phyloP scores from a whole-genome alignment of 2,888 invertebrate genomes.

The Venustoraphidia nigricollis region DNA sequence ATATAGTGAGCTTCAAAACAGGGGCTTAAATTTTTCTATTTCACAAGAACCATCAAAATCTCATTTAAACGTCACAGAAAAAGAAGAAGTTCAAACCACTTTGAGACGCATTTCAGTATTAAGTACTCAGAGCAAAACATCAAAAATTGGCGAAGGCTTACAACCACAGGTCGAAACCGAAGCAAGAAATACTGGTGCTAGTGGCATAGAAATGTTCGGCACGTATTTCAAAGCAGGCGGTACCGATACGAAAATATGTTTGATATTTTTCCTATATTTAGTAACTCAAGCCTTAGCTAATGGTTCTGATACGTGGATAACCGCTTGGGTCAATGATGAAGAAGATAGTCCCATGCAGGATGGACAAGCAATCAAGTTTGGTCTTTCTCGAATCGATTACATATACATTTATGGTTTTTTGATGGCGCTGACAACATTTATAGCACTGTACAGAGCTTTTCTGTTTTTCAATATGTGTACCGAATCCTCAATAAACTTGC shows the following conservation, averaged over 20 bases:
- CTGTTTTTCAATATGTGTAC: slow-evolving; percentile 46
- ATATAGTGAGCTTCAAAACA: slow-evolving; percentile 28
- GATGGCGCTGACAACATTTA: slow-evolving; percentile 24
- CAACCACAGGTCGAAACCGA: slow-evolving; percentile 10
- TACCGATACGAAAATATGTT: slow-evolving; percentile 29
- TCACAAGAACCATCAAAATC: no score
- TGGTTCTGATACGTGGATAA: slow-evolving; percentile 24
- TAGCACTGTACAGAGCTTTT: slow-evolving; percentile 29
- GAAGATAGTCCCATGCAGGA: background rate
- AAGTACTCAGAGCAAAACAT: no score
- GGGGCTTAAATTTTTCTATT: slow-evolving; percentile 33
- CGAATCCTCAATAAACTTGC: slow-evolving; percentile 44
- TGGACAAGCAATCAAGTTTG: slow-evolving; percentile 3
- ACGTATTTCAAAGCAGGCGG: slow-evolving; percentile 42
- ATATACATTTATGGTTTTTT: slow-evolving; percentile 27
- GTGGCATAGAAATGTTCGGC: slow-evolving; percentile 31
- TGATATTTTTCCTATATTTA: slow-evolving; percentile 34
- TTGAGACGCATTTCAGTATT: no score
- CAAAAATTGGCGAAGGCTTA: no score
- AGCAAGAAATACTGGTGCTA: slow-evolving; percentile 34
- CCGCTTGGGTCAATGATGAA: slow-evolving; percentile 11
- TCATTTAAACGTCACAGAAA: slow-evolving; percentile 15
- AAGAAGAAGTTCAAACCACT: slow-evolving; percentile 7
- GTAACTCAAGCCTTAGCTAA: slow-evolving; percentile 31
- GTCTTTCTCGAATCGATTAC: slow-evolving; percentile 18